Percentiles rank a stretch among this genome's conserved stretches.
Conservation (phyloP, 2,888 invertebrate genomes). For the Drosophila parthenogenetica region DNA sequence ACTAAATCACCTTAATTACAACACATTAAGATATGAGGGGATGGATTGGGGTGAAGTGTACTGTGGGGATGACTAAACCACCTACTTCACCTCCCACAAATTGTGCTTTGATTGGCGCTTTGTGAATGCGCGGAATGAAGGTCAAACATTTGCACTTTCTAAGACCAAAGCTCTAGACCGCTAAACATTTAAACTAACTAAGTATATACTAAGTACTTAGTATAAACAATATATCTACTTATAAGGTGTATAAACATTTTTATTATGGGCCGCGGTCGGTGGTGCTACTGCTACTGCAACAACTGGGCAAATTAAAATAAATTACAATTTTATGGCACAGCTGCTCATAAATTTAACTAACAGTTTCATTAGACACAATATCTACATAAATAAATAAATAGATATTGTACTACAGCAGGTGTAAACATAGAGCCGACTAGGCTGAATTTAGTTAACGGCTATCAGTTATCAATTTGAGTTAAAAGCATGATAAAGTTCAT, state of each 20-base stretch:
- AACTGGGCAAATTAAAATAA: conserved; percentile 67
- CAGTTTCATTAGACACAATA: conserved; percentile 67
- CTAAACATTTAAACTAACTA: conserved; percentile 23
- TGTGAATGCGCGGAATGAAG: conserved; percentile 23
- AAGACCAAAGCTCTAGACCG: conserved; percentile 29
- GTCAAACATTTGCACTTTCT: conserved; percentile 42
- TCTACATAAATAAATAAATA: neutral
- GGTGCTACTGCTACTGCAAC: conserved; percentile 21
- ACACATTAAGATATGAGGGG: neutral
- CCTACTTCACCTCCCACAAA: conserved; percentile 10
- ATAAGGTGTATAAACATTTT: conserved; percentile 22
- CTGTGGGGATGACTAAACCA: neutral
- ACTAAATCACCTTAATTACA: conserved; percentile 23
- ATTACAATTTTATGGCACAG: conserved; percentile 73
- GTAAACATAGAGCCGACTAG: conserved; percentile 38
- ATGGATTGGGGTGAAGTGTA: neutral
- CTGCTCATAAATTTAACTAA: conserved; percentile 71
- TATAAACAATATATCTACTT: conserved; percentile 17
- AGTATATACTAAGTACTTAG: conserved; percentile 28
- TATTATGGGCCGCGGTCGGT: conserved; percentile 7
- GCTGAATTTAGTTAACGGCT: conserved; percentile 44
- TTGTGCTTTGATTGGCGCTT: conserved; percentile 7
- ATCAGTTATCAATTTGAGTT: neutral
- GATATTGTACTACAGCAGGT: conserved; percentile 22
- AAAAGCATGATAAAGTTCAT: conserved; percentile 12